Evolutionary conservation across 2,888 invertebrate genomes (phyloP), one percentile per base, ranked within the genome.

Genomic region (Ellobium chinense): DNA sequence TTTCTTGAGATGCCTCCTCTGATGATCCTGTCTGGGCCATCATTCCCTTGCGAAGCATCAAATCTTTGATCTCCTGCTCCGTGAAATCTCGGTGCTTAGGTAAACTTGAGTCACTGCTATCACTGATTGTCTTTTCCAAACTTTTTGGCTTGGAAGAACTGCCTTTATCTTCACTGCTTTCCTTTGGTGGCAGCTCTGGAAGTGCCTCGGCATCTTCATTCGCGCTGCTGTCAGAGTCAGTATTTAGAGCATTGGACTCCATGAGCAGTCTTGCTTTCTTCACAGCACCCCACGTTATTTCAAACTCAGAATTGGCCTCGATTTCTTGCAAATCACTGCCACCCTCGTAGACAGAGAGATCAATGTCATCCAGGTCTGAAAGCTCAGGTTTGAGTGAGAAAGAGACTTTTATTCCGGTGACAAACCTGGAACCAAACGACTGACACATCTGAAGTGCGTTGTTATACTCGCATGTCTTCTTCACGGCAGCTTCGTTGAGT

Each of bases 301-400:
- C 83, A 73, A 87, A 87, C 72, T 87, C 87, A 0, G 86, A 86
- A 36, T 85, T 80, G 56, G 87, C 87, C 34, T 86, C 85, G 34
- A 86, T 84, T 24, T 87, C 87, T 21, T 81, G 84, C n/a, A 81
- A 37, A 65, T 87, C 87, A 80, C 86, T 87, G 24, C 63, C 70
- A 62, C 65, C 70, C 37, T 80, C 82, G 27, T 60, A 80, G 31
- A 79, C 18, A 12, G 83, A 82, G 39, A 79, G 24, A 27, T 83
- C 78, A 34, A 80, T 56, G 18, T 81, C 84, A n/a, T 82, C 81
- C 14, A 78, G n/a, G 31, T 78, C 75, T 5, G 78, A 39, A 14
- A 74, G 34, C 63, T 83, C 84, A 0, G 87, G 87, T n/a, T 80
- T 77, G 24, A 88, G 70, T 7, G 82, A 85, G 63, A 88, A 88